A percentile compares a stretch with the other conserved stretches of the same genome.
phyloP scores from a whole-genome alignment of 2,888 invertebrate species.

The Papilio elwesi region DNA sequence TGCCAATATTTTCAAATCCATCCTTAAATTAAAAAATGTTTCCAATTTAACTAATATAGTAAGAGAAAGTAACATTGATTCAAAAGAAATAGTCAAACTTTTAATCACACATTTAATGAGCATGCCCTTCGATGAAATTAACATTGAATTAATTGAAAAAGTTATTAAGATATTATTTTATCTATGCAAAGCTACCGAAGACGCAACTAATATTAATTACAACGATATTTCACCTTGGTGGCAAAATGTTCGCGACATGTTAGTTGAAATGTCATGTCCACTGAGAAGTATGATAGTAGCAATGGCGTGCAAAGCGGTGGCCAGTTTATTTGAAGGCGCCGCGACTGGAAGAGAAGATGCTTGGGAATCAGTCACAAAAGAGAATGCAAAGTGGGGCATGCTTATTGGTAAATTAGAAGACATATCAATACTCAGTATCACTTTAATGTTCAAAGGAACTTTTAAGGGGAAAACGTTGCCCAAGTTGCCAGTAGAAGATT shows the following conservation, averaged over 20 bases:
- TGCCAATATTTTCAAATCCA: slow-evolving; percentile 71
- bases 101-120: slow-evolving; percentile 89
- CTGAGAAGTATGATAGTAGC: slow-evolving; percentile 92
- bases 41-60: slow-evolving; percentile 58
- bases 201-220: slow-evolving; percentile 85
- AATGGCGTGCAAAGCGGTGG: slow-evolving; percentile 91
- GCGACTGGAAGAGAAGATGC: slow-evolving; percentile 81
- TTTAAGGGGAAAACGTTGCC: slow-evolving; percentile 75
- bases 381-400: slow-evolving; percentile 93
- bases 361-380: slow-evolving; percentile 94
- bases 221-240: slow-evolving; percentile 92
- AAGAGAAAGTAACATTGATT: slow-evolving; percentile 66
- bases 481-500: slow-evolving; percentile 80
- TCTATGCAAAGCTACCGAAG: slow-evolving; percentile 86
- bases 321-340: slow-evolving; percentile 75
- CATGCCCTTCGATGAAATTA: slow-evolving; percentile 80
- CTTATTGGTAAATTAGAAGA: slow-evolving; percentile 95
- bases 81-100: slow-evolving; percentile 88
- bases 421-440: slow-evolving; percentile 90
- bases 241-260: slow-evolving; percentile 88
- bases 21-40: slow-evolving; percentile 70
- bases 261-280: slow-evolving; percentile 89
- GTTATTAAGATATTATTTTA: slow-evolving; percentile 86
- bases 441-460: slow-evolving; percentile 82
- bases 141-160: slow-evolving; percentile 86